Percentiles rank a stretch among this genome's conserved stretches.
Evolutionary conservation across 2,113 vertebrate species (phyloP).

Genomic region (Nestor notabilis): DNA sequence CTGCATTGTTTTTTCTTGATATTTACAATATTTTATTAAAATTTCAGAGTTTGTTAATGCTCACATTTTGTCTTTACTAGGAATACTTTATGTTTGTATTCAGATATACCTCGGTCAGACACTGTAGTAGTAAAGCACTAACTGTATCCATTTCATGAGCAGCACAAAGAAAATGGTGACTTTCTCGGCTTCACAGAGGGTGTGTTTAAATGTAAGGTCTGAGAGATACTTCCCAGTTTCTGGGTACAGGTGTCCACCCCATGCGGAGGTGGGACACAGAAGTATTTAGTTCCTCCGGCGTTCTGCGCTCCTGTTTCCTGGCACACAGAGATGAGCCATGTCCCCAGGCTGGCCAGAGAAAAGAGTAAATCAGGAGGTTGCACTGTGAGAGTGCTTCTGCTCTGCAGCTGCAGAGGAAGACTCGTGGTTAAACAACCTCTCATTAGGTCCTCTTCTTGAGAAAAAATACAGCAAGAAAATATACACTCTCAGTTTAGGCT

Average conservation of each 20-base stretch:
- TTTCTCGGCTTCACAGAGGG: neutral
- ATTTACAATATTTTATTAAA: neutral
- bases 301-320: neutral
- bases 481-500: neutral
- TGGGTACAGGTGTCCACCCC: neutral
- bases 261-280: accelerated
- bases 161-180: neutral
- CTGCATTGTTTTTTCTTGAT: neutral
- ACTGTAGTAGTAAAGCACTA: neutral
- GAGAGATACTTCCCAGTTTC: neutral
- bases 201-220: neutral
- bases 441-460: neutral
- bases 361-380: neutral
- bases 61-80: neutral
- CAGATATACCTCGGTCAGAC: neutral
- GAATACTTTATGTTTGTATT: neutral
- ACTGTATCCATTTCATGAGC: neutral
- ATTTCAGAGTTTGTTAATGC: neutral
- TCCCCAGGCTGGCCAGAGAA: neutral
- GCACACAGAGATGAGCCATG: neutral
- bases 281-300: neutral
- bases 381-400: neutral
- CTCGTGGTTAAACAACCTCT: neutral
- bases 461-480: neutral
- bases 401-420: neutral